A percentile compares a stretch with the other conserved stretches of the same genome.
phyloP scores from a whole-genome alignment of 2,888 invertebrate genomes.

The Eilema caniola region DNA sequence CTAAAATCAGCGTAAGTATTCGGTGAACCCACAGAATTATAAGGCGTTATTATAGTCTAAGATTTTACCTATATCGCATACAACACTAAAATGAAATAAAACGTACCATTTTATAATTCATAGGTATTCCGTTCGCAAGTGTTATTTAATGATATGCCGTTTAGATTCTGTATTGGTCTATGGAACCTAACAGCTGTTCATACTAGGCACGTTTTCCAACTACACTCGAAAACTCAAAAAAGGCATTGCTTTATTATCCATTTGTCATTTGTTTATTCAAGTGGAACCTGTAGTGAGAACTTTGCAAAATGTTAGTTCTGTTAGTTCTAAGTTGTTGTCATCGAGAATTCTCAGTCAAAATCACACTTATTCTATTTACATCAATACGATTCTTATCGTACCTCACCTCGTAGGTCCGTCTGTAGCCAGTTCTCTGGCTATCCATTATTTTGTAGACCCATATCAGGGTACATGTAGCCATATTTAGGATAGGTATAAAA shows the following conservation, averaged over 20 bases:
- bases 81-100: background rate
- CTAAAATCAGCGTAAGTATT: no score
- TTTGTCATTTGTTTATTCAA: background rate
- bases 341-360: background rate
- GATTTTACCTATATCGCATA: background rate
- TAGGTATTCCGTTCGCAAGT: slow-evolving; percentile 33
- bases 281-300: background rate
- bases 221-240: background rate
- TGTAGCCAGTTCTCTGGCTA: background rate
- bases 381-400: no score
- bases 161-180: slow-evolving; percentile 21
- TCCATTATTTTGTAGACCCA: no score
- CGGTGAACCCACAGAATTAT: no score
- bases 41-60: no score
- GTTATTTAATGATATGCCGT: slow-evolving; percentile 28
- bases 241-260: background rate
- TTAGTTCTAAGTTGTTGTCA: background rate
- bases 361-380: background rate
- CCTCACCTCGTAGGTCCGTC: no score
- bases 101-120: background rate
- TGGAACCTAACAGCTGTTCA: slow-evolving; percentile 41
- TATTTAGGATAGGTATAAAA: background rate
- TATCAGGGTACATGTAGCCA: background rate
- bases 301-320: background rate
- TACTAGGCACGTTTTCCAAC: slow-evolving; percentile 22